phyloP scores from a whole-genome alignment of 2,113 vertebrate genomes.

The Barnardius zonarius region DNA sequence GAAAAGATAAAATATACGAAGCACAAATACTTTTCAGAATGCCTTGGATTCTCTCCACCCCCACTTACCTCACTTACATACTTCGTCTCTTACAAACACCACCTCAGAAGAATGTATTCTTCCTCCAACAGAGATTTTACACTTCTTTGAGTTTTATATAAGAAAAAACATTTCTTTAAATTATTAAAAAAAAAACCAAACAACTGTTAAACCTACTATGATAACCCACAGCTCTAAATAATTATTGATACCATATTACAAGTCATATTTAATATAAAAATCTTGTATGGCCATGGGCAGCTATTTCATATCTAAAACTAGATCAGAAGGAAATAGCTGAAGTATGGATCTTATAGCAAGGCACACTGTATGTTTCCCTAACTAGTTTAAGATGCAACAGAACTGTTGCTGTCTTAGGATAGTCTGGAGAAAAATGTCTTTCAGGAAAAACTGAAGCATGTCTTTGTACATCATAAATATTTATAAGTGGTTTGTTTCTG shows the following conservation, averaged over 20 bases:
- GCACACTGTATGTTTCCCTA: constrained; percentile 11
- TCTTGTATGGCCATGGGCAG: neutral
- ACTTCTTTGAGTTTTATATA: neutral
- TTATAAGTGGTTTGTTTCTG: neutral
- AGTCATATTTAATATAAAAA: neutral
- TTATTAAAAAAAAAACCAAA: neutral
- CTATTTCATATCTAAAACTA: neutral
- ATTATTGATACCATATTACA: neutral
- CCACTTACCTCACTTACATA: neutral
- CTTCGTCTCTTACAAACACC: neutral
- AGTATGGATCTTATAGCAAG: neutral
- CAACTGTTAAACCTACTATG: neutral
- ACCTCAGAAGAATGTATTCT: neutral
- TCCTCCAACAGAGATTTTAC: neutral
- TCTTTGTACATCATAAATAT: neutral
- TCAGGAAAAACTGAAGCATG: neutral
- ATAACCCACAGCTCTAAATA: neutral
- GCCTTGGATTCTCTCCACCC: neutral
- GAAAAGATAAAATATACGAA: neutral
- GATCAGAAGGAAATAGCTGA: neutral
- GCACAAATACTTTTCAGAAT: neutral
- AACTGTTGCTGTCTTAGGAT: neutral
- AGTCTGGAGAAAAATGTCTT: neutral
- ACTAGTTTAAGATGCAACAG: constrained; percentile 10
- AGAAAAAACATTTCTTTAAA: neutral